These are phyloP conservation scores for Leucophenga varia DNA, from an alignment of 1,140 invertebrate genomes.

Conservation along the genomic window DNA sequence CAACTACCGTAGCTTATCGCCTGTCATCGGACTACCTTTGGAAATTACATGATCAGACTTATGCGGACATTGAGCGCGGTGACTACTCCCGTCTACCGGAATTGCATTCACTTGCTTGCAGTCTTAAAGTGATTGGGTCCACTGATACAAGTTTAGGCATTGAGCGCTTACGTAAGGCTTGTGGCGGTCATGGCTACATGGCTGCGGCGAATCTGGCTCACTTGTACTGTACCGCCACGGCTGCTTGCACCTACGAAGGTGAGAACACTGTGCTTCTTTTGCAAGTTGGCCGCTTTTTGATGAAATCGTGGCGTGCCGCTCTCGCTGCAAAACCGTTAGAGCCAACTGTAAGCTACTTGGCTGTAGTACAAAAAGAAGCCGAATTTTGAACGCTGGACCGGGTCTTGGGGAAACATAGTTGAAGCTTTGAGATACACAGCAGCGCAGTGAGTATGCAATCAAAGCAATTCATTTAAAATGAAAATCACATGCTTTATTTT, in stretches of 20 bases:
- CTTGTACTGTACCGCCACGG: constrained; percentile 75
- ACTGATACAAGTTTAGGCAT: constrained; percentile 69
- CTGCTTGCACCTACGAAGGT: constrained; percentile 90
- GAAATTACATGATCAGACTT: constrained; percentile 79
- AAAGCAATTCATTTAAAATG: background rate
- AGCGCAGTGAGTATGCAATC: constrained; percentile 62
- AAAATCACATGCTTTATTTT: constrained; percentile 36
- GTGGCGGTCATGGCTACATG: constrained; percentile 94
- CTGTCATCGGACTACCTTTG: constrained; percentile 74
- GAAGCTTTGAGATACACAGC: constrained; percentile 68
- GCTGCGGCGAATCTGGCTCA: constrained; percentile 77
- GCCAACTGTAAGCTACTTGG: constrained; percentile 68
- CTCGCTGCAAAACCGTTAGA: constrained; percentile 60
- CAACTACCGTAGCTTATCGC: constrained; percentile 73
- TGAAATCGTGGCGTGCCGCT: constrained; percentile 72
- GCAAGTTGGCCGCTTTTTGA: constrained; percentile 82
- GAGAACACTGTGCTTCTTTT: constrained; percentile 91
- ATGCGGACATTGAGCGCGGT: constrained; percentile 73
- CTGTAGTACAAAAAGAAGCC: constrained; percentile 41
- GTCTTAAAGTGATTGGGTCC: constrained; percentile 83
- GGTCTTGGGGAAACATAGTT: constrained; percentile 65
- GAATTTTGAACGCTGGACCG: constrained; percentile 61
- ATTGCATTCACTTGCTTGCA: constrained; percentile 85
- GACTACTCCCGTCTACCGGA: constrained; percentile 77
- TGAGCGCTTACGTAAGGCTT: constrained; percentile 79